phyloP scores from a whole-genome alignment of 2,113 vertebrate species.

The Limanda limanda region DNA sequence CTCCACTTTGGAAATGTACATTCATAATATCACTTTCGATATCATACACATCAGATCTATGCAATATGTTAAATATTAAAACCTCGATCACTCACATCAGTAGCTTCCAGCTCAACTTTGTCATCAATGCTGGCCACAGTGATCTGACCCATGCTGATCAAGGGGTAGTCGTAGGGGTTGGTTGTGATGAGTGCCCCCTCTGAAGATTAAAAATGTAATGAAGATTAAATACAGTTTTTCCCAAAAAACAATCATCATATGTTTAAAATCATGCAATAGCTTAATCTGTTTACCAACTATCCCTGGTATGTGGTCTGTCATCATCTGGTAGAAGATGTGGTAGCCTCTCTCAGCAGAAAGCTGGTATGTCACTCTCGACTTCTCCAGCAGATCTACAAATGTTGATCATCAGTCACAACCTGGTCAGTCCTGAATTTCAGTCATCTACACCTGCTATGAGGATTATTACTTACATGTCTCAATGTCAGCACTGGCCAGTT shows the following conservation, averaged over 20 bases:
- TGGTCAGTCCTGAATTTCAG: not conserved
- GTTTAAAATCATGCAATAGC: not conserved
- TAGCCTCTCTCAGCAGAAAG: slow-evolving; percentile 74
- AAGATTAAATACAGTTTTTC: not conserved
- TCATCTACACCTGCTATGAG: not conserved
- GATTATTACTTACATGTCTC: slow-evolving; percentile 68
- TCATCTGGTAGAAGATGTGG: slow-evolving; percentile 78
- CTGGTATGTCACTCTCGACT: slow-evolving; percentile 75
- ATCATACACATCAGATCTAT: not conserved
- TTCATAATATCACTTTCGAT: not conserved
- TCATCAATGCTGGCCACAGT: slow-evolving; percentile 75
- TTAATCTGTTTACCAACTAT: slow-evolving; percentile 56
- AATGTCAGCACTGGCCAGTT: slow-evolving; percentile 76
- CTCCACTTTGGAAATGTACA: not conserved
- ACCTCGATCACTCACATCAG: slow-evolving; percentile 57
- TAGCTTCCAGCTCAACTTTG: slow-evolving; percentile 73
- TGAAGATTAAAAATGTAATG: slow-evolving; percentile 20
- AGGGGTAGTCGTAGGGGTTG: slow-evolving; percentile 74
- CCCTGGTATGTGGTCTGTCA: slow-evolving; percentile 73
- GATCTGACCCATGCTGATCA: slow-evolving; percentile 71
- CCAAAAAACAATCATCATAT: too few relatives aligned
- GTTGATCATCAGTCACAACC: slow-evolving; percentile 17
- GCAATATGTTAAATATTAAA: not conserved
- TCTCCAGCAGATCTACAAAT: slow-evolving; percentile 73
- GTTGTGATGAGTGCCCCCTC: slow-evolving; percentile 65